These are phyloP conservation scores for Alsophila aescularia DNA, from an alignment of 2,888 invertebrate species.

Conservation along the genomic window DNA sequence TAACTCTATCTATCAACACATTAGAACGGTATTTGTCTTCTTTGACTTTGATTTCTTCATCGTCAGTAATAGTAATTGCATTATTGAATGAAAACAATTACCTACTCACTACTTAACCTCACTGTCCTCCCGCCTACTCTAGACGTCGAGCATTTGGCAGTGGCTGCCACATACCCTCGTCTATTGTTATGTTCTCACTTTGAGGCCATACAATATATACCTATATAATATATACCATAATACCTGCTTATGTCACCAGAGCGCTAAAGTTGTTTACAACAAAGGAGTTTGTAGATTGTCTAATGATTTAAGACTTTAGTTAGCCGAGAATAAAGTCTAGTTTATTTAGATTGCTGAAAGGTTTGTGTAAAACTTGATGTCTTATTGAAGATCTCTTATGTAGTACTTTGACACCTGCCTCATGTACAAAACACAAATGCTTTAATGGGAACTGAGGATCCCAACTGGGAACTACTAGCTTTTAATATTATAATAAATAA, in stretches of 20 bases:
- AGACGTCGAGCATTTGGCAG: constrained; percentile 50
- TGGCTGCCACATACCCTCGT: constrained; percentile 41
- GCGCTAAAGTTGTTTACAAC: constrained; percentile 32
- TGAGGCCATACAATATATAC: constrained; percentile 34
- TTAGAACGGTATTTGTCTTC: background rate
- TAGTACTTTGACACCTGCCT: constrained; percentile 7
- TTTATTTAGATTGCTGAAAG: background rate
- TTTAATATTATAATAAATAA: no score
- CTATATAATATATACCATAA: no score
- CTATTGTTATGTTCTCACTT: constrained; percentile 43
- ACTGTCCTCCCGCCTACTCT: constrained; percentile 43
- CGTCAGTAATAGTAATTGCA: constrained; percentile 31
- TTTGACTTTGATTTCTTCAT: constrained; percentile 19
- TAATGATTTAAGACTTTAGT: constrained; percentile 16
- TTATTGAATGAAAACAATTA: constrained; percentile 37
- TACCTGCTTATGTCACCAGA: constrained; percentile 37
- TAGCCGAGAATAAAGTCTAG: constrained; percentile 1
- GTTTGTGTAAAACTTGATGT: background rate
- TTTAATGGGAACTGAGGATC: background rate
- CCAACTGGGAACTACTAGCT: no score
- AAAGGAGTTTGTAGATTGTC: constrained; percentile 19
- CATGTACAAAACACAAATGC: background rate
- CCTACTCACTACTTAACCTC: constrained; percentile 37
- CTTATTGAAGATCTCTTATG: background rate
- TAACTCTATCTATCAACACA: background rate